Percentiles rank a stretch among this genome's conserved stretches.
Evolutionary conservation across 2,113 vertebrate species (phyloP).

Genomic region (Psammodynastes pulverulentus): DNA sequence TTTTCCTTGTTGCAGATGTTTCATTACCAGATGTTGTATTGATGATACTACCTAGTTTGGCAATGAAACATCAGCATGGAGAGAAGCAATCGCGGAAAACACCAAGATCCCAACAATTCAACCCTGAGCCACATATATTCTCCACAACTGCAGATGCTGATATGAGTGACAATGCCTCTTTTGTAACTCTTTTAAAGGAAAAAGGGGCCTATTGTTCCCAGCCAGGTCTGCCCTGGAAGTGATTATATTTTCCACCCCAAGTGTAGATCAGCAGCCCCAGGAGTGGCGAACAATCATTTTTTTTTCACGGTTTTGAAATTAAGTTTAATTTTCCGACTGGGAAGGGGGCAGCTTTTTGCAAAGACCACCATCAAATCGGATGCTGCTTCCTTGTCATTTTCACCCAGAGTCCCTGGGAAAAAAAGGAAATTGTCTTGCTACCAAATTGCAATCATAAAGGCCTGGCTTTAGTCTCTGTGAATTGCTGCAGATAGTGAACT

Average conservation of each 20-base stretch:
- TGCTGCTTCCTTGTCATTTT: conserved; percentile 69
- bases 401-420: conserved; percentile 66
- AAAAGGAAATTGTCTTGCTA: conserved; percentile 64
- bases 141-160: conserved; percentile 47
- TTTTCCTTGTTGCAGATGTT: background rate
- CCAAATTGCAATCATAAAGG: conserved; percentile 80
- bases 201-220: conserved; percentile 60
- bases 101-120: background rate
- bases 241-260: conserved; percentile 70
- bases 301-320: conserved; percentile 69
- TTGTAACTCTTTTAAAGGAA: conserved; percentile 68
- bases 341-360: conserved; percentile 55
- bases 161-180: conserved; percentile 25
- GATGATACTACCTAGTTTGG: background rate
- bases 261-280: conserved; percentile 69
- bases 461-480: conserved; percentile 68
- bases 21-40: background rate
- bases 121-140: background rate
- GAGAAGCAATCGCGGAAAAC: background rate
- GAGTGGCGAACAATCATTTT: conserved; percentile 66
- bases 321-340: conserved; percentile 63
- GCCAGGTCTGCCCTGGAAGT: conserved; percentile 60
- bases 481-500: conserved; percentile 76
- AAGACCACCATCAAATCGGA: conserved; percentile 66
- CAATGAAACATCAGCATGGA: background rate